phyloP scores from a whole-genome alignment of 2,888 invertebrate species.

The Cryptocheilus praepositus region DNA sequence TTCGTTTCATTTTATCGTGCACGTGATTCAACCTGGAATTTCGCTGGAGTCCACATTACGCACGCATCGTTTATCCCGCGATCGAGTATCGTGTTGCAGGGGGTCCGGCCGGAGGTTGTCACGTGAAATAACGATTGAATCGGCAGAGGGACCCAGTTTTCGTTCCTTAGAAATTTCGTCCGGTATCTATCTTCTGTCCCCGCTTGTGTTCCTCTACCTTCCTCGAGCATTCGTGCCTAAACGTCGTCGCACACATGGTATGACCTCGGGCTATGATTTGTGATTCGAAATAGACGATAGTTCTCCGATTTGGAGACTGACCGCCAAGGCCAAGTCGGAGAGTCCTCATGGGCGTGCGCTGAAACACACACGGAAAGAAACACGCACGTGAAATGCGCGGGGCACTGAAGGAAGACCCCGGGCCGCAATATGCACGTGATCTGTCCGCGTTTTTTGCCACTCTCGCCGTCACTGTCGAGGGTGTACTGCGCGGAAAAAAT shows the following conservation, averaged over 20 bases:
- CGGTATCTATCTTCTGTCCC: not conserved
- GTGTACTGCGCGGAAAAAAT: too few relatives aligned
- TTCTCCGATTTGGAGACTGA: constrained; percentile 63
- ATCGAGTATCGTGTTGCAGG: too few relatives aligned
- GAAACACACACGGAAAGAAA: not conserved
- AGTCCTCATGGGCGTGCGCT: constrained; percentile 32
- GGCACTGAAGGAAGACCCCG: too few relatives aligned
- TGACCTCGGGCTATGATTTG: constrained; percentile 52
- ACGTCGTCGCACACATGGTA: not conserved
- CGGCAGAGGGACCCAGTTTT: constrained; percentile 15
- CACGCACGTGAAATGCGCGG: not conserved
- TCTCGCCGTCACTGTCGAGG: too few relatives aligned
- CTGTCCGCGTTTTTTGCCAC: too few relatives aligned
- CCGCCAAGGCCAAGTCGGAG: constrained; percentile 60
- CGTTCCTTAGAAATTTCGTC: constrained; percentile 34
- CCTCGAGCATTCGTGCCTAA: not conserved
- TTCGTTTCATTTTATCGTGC: too few relatives aligned
- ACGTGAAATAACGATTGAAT: not conserved
- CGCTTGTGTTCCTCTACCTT: not conserved
- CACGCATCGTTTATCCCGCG: too few relatives aligned
- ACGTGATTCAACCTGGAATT: too few relatives aligned
- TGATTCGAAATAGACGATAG: constrained; percentile 45
- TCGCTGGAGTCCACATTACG: too few relatives aligned
- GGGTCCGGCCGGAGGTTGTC: not conserved
- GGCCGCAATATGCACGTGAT: too few relatives aligned